These are phyloP conservation scores for Volucella inflata DNA, from an alignment of 2,888 invertebrate species.

Conservation along the genomic window DNA sequence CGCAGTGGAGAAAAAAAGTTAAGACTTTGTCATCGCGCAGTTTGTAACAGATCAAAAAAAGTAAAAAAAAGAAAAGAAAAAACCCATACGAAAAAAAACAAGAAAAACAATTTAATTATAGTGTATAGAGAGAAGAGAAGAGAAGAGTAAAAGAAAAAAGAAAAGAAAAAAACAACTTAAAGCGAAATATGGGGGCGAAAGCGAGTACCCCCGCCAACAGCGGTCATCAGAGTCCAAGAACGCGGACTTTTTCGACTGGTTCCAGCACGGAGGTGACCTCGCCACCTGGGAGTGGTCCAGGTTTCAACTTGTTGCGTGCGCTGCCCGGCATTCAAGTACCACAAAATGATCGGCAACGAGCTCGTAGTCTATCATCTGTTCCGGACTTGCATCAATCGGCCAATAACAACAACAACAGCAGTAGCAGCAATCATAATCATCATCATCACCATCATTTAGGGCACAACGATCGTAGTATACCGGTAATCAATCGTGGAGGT, in stretches of 20 bases:
- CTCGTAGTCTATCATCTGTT: constrained; percentile 92
- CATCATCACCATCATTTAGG: constrained; percentile 84
- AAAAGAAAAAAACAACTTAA: background rate
- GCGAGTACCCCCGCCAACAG: constrained; percentile 90
- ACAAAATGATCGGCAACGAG: constrained; percentile 90
- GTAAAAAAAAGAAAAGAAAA: background rate
- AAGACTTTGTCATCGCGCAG: constrained; percentile 23
- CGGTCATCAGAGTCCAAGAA: constrained; percentile 88
- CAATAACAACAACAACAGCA: constrained; percentile 74
- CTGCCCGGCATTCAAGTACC: constrained; percentile 88
- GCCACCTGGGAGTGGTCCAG: constrained; percentile 82
- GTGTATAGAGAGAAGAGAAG: constrained; percentile 1
- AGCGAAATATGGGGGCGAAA: constrained; percentile 90
- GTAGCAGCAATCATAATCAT: constrained; percentile 81
- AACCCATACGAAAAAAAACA: background rate
- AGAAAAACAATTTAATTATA: constrained; percentile 24
- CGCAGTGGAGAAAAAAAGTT: constrained; percentile 19
- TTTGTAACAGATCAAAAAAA: constrained; percentile 21
- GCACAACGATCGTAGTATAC: constrained; percentile 69
- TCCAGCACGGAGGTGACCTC: constrained; percentile 88
- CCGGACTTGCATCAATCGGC: constrained; percentile 87
- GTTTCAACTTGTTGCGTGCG: constrained; percentile 89
- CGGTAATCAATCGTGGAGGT: constrained; percentile 69
- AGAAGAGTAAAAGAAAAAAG: background rate
- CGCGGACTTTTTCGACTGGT: constrained; percentile 90